phyloP scores from a whole-genome alignment of 1,140 invertebrate species.

The Polyergus mexicanus region DNA sequence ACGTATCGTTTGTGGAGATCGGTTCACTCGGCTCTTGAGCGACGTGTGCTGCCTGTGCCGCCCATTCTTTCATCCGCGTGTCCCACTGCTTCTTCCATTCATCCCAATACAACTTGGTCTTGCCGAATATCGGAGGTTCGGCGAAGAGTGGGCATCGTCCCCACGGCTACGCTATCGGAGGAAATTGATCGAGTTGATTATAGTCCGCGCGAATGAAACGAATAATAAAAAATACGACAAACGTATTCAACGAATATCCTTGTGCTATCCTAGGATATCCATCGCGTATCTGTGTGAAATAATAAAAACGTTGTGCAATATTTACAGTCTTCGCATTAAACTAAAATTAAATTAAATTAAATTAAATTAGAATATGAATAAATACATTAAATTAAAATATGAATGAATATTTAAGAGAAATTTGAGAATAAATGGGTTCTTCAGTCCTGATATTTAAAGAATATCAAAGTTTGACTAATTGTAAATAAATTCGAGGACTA shows the following conservation, averaged over 20 bases:
- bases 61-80: conserved; percentile 66
- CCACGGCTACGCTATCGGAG: conserved; percentile 60
- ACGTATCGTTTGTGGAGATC: neutral
- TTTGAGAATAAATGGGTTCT: neutral
- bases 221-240: neutral
- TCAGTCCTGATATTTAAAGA: neutral
- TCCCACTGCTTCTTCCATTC: conserved; percentile 69
- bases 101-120: conserved; percentile 68
- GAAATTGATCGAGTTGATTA: neutral
- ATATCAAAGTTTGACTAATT: neutral
- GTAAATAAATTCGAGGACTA: neutral
- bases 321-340: too few relatives aligned
- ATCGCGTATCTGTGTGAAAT: too few relatives aligned
- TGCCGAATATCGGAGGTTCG: conserved; percentile 67
- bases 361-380: neutral
- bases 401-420: neutral
- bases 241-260: too few relatives aligned
- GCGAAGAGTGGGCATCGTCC: conserved; percentile 30
- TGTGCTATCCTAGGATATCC: too few relatives aligned
- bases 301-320: too few relatives aligned
- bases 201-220: neutral
- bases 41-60: neutral
- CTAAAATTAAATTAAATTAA: too few relatives aligned
- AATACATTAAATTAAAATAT: neutral
- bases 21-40: neutral